phyloP scores from a whole-genome alignment of 2,888 invertebrate species.

The Limenitis camilla region DNA sequence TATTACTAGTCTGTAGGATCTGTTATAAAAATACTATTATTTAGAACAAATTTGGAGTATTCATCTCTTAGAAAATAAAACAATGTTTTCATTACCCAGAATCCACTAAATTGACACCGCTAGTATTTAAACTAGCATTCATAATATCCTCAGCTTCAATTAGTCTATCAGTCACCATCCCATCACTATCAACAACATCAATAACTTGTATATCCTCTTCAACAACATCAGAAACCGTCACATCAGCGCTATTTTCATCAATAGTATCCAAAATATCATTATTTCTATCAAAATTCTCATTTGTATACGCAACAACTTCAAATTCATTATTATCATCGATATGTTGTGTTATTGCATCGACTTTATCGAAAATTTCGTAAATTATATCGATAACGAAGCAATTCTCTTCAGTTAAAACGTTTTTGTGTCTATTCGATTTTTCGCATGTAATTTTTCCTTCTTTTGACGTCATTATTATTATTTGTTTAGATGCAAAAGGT shows the following conservation, averaged over 20 bases:
- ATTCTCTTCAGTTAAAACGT: constrained; percentile 24
- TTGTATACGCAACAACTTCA: constrained; percentile 45
- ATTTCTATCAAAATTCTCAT: constrained; percentile 25
- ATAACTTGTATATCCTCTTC: constrained; percentile 36
- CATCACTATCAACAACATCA: constrained; percentile 37
- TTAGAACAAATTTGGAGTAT: background rate
- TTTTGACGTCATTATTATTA: constrained; percentile 47
- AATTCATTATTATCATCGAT: constrained; percentile 38
- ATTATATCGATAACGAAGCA: constrained; percentile 38
- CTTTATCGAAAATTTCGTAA: constrained; percentile 47
- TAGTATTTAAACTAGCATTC: constrained; percentile 1
- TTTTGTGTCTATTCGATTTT: constrained; percentile 26
- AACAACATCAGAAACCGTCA: constrained; percentile 24
- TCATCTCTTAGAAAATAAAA: background rate
- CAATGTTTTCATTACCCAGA: constrained; percentile 31
- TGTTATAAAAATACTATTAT: background rate
- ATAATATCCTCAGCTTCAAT: constrained; percentile 24
- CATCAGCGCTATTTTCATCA: constrained; percentile 41
- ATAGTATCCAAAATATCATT: constrained; percentile 49
- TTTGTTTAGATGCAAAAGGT: constrained; percentile 59
- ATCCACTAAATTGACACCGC: constrained; percentile 25
- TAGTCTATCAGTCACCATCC: constrained; percentile 33
- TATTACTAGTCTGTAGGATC: background rate
- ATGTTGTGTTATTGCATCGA: constrained; percentile 35
- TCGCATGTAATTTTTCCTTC: constrained; percentile 45